These are phyloP conservation scores for Vireo altiloquus DNA, from an alignment of 2,113 vertebrate species.

Conservation along the genomic window DNA sequence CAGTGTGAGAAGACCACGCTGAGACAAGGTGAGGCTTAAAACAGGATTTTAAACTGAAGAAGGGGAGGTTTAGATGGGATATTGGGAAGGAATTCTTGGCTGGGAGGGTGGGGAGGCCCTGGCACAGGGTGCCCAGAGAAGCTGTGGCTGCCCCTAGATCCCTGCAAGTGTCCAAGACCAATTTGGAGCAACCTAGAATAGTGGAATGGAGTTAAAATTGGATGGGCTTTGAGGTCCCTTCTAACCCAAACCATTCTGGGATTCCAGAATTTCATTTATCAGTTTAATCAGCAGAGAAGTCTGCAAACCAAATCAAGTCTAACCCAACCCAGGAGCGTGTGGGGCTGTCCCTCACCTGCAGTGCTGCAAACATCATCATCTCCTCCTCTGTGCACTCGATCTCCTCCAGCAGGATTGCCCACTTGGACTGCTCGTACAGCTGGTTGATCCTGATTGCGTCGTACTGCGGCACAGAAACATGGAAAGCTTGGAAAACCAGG, in stretches of 20 bases:
- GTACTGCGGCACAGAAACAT: constrained; percentile 74
- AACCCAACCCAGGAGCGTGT: fast-evolving
- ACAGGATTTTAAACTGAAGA: background rate
- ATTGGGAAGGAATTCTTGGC: background rate
- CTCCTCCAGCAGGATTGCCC: constrained; percentile 98
- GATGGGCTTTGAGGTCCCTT: background rate
- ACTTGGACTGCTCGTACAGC: constrained; percentile 96
- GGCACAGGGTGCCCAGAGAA: background rate
- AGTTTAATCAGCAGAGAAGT: fast-evolving
- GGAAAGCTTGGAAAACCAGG: fast-evolving
- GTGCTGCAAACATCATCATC: constrained; percentile 99
- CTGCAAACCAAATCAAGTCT: background rate
- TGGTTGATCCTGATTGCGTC: constrained; percentile 99
- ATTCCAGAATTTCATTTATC: fast-evolving
- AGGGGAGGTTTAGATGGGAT: background rate
- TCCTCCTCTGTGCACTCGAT: constrained; percentile 99
- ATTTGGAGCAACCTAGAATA: background rate
- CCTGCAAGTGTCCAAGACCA: background rate
- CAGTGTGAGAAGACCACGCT: background rate
- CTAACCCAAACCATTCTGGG: background rate
- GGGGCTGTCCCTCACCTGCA: constrained; percentile 81
- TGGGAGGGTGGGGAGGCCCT: background rate
- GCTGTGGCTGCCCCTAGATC: background rate
- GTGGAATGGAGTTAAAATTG: background rate
- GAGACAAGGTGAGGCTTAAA: background rate